Percentiles rank a stretch among this genome's conserved stretches.
Evolutionary conservation across 2,888 invertebrate species (phyloP).

Genomic region (Drosophila testacea): DNA sequence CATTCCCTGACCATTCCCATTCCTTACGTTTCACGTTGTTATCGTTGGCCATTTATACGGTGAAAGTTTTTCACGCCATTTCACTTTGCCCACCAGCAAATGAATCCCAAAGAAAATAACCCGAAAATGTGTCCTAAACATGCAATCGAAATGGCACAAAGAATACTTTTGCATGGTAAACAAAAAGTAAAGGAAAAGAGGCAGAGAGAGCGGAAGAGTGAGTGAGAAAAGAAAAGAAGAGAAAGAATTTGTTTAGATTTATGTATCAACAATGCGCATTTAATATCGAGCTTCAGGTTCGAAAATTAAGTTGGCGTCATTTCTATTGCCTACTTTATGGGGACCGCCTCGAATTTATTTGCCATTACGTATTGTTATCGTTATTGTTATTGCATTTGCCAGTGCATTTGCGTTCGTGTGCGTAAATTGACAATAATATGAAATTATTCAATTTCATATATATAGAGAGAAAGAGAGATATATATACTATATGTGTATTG

Average conservation of each 20-base stretch:
- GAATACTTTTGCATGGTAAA: constrained; percentile 36
- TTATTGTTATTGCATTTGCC: constrained; percentile 24
- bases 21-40: constrained; percentile 15
- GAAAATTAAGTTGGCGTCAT: constrained; percentile 71
- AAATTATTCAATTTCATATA: constrained; percentile 61
- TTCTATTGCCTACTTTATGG: constrained; percentile 75
- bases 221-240: constrained; percentile 8
- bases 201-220: background rate
- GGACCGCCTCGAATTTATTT: constrained; percentile 41
- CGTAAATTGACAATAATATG: constrained; percentile 73
- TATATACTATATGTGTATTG: too few species aligned
- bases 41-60: constrained; percentile 70
- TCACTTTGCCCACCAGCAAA: constrained; percentile 57
- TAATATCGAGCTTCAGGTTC: constrained; percentile 31
- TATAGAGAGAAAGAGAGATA: background rate
- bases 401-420: constrained; percentile 42
- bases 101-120: constrained; percentile 25
- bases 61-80: constrained; percentile 79
- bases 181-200: background rate
- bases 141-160: constrained; percentile 60
- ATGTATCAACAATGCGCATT: constrained; percentile 74
- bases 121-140: constrained; percentile 68
- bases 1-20: constrained; percentile 23
- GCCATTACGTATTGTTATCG: constrained; percentile 30
- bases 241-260: constrained; percentile 69